These are phyloP conservation scores for Gavia stellata DNA, from an alignment of 2,113 vertebrate species.

Conservation along the genomic window DNA sequence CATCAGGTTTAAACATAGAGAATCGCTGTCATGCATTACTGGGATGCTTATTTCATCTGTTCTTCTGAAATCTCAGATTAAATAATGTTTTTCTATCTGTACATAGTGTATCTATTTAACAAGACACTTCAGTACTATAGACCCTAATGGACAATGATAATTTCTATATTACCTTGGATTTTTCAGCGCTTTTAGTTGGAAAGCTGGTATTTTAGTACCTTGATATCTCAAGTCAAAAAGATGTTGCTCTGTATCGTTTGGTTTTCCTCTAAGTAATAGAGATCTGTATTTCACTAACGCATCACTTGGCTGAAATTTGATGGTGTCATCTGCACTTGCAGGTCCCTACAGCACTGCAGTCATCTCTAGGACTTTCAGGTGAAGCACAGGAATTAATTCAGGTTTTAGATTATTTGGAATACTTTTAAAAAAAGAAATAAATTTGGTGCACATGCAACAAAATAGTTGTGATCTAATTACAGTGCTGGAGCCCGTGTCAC, in stretches of 20 bases:
- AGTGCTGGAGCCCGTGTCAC: background rate
- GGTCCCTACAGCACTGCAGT: background rate
- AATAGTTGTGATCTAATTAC: accelerated
- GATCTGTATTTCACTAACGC: background rate
- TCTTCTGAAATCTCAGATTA: background rate
- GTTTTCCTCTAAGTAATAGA: accelerated
- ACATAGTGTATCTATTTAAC: background rate
- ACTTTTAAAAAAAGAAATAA: accelerated
- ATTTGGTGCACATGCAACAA: accelerated
- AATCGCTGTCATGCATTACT: accelerated
- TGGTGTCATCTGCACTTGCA: background rate
- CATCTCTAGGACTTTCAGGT: accelerated
- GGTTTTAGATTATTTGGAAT: background rate
- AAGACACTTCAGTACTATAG: background rate
- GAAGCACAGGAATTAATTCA: background rate
- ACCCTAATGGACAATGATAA: accelerated
- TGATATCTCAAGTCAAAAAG: background rate
- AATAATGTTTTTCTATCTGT: background rate
- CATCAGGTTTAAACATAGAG: background rate
- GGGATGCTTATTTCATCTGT: background rate
- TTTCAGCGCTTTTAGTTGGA: background rate
- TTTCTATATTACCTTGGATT: background rate
- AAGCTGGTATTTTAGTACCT: background rate
- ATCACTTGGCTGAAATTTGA: accelerated
- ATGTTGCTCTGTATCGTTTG: background rate